phyloP scores from a whole-genome alignment of 2,113 vertebrate species.

The Arvicanthis niloticus region DNA sequence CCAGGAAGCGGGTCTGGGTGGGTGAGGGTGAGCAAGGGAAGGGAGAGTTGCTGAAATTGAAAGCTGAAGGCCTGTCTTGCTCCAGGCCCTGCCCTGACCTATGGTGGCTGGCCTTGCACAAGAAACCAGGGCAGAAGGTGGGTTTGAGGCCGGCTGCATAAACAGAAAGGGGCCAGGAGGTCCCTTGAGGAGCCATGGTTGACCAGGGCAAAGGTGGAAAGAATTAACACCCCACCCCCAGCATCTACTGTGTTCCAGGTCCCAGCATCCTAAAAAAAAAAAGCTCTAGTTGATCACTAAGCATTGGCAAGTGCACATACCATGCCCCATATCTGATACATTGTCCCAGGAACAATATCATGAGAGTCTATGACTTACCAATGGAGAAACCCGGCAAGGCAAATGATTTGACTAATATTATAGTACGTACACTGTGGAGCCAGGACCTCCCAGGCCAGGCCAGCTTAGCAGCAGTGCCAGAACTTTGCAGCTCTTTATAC shows the following conservation, averaged over 20 bases:
- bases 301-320: rapidly evolving
- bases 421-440: background rate
- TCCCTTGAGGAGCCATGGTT: slow-evolving; percentile 39
- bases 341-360: background rate
- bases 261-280: background rate
- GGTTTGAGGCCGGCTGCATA: slow-evolving; percentile 81
- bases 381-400: background rate
- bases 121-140: slow-evolving; percentile 81
- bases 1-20: slow-evolving; percentile 84
- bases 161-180: slow-evolving; percentile 76
- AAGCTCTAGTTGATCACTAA: background rate
- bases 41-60: slow-evolving; percentile 84
- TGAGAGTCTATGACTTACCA: rapidly evolving
- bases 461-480: rapidly evolving
- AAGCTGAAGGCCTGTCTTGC: slow-evolving; percentile 84
- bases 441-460: background rate
- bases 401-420: background rate
- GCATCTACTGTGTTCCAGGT: rapidly evolving
- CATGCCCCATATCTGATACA: no score
- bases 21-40: slow-evolving; percentile 81
- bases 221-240: background rate
- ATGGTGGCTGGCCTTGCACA: slow-evolving; percentile 85
- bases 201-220: background rate
- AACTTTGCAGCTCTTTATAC: background rate
- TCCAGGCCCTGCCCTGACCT: slow-evolving; percentile 88